phyloP scores from a whole-genome alignment of 2,888 invertebrate species.

The Yponomeuta sedellus region DNA sequence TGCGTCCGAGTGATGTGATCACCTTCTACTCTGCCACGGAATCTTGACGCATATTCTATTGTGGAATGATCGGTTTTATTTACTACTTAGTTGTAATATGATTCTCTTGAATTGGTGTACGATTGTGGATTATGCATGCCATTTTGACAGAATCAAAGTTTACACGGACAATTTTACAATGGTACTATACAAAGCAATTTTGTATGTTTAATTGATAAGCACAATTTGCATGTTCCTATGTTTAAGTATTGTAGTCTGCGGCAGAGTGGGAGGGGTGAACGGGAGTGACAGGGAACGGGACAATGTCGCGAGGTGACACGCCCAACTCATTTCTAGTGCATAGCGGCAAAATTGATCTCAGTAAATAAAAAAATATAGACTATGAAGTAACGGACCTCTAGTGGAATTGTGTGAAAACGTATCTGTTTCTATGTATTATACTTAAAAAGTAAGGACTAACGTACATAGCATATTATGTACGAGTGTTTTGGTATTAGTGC shows the following conservation, averaged over 20 bases:
- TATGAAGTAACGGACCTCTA: conserved; percentile 58
- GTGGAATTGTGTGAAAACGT: conserved; percentile 72
- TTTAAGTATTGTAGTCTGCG: conserved; percentile 20
- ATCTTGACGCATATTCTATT: not conserved
- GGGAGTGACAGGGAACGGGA: conserved; percentile 22
- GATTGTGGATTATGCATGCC: not conserved
- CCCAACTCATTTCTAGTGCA: conserved; percentile 44
- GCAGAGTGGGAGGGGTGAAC: conserved; percentile 25
- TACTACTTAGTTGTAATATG: not conserved
- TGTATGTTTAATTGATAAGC: conserved; percentile 4
- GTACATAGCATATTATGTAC: conserved; percentile 40
- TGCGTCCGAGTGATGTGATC: not conserved
- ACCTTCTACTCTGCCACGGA: not conserved
- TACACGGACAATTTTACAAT: not conserved
- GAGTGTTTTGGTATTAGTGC: conserved; percentile 67
- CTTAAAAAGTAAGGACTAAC: conserved; percentile 43
- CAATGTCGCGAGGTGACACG: conserved; percentile 37
- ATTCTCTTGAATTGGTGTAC: conserved; percentile 2
- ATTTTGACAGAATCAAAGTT: conserved; percentile 3
- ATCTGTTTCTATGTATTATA: conserved; percentile 68
- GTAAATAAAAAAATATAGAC: conserved; percentile 62
- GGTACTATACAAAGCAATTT: not conserved
- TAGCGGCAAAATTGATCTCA: conserved; percentile 72
- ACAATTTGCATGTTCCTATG: conserved; percentile 32
- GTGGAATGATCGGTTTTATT: not conserved